These are phyloP conservation scores for Agriopis aurantiaria DNA, from an alignment of 2,888 invertebrate genomes.

Conservation along the genomic window DNA sequence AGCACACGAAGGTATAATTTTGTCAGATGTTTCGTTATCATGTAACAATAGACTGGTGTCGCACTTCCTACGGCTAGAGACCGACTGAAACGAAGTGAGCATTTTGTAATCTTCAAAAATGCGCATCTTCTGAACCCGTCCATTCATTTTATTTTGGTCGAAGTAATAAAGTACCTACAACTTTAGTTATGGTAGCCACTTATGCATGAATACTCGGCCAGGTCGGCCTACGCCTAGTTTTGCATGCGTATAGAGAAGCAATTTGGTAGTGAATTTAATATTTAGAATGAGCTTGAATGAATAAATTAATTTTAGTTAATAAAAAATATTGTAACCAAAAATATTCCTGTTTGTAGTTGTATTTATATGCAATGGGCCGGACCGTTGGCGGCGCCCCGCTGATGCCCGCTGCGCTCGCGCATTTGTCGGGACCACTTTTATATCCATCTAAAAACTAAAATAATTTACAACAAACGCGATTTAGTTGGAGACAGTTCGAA, in stretches of 20 bases:
- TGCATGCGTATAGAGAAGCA: constrained; percentile 4
- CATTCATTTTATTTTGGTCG: too few relatives aligned
- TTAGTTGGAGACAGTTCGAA: constrained; percentile 61
- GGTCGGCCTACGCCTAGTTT: not conserved
- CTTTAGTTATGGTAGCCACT: too few relatives aligned
- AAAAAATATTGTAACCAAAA: constrained; percentile 60
- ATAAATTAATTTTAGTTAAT: constrained; percentile 58
- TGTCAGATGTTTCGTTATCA: too few relatives aligned
- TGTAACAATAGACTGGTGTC: too few relatives aligned
- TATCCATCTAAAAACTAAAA: constrained; percentile 74
- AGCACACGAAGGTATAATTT: too few relatives aligned
- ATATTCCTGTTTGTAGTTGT: constrained; percentile 65
- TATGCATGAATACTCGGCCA: not conserved
- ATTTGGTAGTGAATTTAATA: constrained; percentile 13
- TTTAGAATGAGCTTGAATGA: constrained; percentile 31
- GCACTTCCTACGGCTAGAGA: too few relatives aligned
- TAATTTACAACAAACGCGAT: constrained; percentile 69
- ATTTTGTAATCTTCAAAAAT: too few relatives aligned
- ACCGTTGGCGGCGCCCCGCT: constrained; percentile 69
- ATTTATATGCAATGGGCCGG: constrained; percentile 69
- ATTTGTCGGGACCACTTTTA: constrained; percentile 71
- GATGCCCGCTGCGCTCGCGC: constrained; percentile 63
- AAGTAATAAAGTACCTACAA: too few relatives aligned
- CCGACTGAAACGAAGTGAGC: too few relatives aligned
- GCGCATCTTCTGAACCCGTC: too few relatives aligned